Evolutionary conservation across 2,888 invertebrate species (phyloP), one percentile per base, ranked within the genome.

Genomic region (Ophion obscuratus): DNA sequence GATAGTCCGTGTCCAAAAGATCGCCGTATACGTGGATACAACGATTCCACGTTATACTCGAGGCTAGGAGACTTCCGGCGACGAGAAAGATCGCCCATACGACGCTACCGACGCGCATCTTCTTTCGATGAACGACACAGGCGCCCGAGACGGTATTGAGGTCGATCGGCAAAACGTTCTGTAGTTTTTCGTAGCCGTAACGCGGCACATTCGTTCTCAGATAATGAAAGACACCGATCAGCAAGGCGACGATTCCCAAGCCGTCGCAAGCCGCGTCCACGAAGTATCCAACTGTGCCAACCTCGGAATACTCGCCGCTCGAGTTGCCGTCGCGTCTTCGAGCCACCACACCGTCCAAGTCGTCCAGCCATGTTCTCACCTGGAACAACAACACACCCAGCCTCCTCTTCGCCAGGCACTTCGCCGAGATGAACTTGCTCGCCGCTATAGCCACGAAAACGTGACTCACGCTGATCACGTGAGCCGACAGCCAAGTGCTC

Each of bases 291-390:
- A 96, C 92, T 0, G 97, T 96, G 0, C 97, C 97, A n/a, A 97
- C 96, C 92, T 97, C 97, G 0, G 97, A 97, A 36, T 96, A 95
- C 93, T 97, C 97, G 0, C 97, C 97, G 85, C 96, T 95, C 44
- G 97, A 96, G 91, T 97, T 96, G 90, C 96, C 96, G 17, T 17
- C 5, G 80, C 97, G 95, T 40, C 96, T 96, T 84, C 98, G 96
- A 0, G 98, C 98, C 2, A 98, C 97, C 91, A 97, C 97, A 0
- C 98, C 98, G 91, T 98, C 98, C 86, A 98, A 94, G 91, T 97
- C 97, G 91, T 98, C 98, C 76, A 98, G 93, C 94, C 97, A 97
- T 88, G 97, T 97, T 88, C 98, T 95, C 61, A 98, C 93, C 94
- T 97, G 97, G 92, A 97, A 98, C 27, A 98, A 92, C 2, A 97